Percentiles rank a stretch among this genome's conserved stretches.
These are phyloP conservation scores for Cataglyphis livida DNA, from an alignment of 2,888 invertebrate genomes.

Conservation along the genomic window DNA sequence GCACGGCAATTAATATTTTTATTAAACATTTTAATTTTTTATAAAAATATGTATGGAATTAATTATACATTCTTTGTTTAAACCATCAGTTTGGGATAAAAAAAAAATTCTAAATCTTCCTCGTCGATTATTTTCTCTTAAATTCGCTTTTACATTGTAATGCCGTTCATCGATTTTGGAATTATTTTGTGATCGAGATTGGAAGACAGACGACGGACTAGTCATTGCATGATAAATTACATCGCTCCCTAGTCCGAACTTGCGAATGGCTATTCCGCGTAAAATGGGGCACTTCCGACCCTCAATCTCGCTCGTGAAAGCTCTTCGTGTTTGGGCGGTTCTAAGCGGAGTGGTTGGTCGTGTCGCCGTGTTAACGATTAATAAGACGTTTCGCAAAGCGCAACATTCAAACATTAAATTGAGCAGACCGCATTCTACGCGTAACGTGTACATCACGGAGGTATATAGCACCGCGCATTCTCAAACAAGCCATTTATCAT, in stretches of 20 bases:
- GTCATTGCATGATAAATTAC: conserved; percentile 63
- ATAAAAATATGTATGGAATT: conserved; percentile 1
- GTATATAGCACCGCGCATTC: neutral
- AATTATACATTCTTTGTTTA: neutral
- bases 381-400: conserved; percentile 42
- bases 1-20: neutral
- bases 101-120: neutral
- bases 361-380: conserved; percentile 57
- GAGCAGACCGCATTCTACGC: conserved; percentile 10
- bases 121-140: neutral
- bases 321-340: conserved; percentile 40
- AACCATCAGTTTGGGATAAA: neutral
- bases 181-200: conserved; percentile 32
- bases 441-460: conserved; percentile 10
- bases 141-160: neutral
- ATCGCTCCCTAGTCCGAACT: neutral
- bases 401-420: conserved; percentile 41
- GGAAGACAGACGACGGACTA: conserved; percentile 35
- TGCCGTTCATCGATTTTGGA: conserved; percentile 21
- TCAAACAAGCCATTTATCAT: conserved; percentile 27
- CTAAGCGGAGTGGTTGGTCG: conserved; percentile 39
- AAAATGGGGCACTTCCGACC: conserved; percentile 57
- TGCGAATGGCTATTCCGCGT: conserved; percentile 59
- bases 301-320: conserved; percentile 39
- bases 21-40: neutral